phyloP scores from a whole-genome alignment of 2,888 invertebrate species.

The Hermaeophaga mercurialis region DNA sequence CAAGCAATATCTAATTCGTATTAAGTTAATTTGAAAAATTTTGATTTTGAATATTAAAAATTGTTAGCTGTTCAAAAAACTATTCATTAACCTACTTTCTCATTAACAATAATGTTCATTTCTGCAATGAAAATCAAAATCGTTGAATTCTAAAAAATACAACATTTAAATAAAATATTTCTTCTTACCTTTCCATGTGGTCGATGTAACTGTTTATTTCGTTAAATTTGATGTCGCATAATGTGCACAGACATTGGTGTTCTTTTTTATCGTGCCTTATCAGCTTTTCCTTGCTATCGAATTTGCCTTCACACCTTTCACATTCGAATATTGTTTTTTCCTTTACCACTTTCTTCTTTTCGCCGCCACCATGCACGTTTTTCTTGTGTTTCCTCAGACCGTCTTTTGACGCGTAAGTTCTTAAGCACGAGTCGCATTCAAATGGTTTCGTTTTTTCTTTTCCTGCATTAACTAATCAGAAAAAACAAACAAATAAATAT shows the following conservation, averaged over 20 bases:
- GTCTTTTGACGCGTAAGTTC: slow-evolving; percentile 50
- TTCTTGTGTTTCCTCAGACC: slow-evolving; percentile 52
- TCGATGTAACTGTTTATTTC: neutral
- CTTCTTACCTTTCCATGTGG: neutral
- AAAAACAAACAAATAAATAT: too few relatives aligned
- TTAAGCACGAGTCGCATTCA: slow-evolving; percentile 52
- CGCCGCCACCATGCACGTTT: slow-evolving; percentile 63
- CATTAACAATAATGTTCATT: too few relatives aligned
- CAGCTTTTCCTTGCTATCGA: slow-evolving; percentile 63
- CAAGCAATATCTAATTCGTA: too few relatives aligned
- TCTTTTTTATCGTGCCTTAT: slow-evolving; percentile 63
- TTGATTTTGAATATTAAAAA: too few relatives aligned
- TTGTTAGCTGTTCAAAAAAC: too few relatives aligned
- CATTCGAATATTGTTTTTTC: slow-evolving; percentile 67
- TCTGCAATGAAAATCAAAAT: neutral
- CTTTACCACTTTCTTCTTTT: slow-evolving; percentile 39
- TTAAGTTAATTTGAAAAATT: too few relatives aligned
- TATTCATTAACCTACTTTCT: too few relatives aligned
- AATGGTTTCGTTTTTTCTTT: slow-evolving; percentile 30
- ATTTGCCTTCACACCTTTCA: slow-evolving; percentile 63
- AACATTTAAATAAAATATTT: too few relatives aligned
- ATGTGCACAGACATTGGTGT: neutral
- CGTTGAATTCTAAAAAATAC: too few relatives aligned
- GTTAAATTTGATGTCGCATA: neutral
- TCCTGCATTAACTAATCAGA: too few relatives aligned